Evolutionary conservation across 2,888 invertebrate species (phyloP).

Genomic region (Ormyrus pomaceus): DNA sequence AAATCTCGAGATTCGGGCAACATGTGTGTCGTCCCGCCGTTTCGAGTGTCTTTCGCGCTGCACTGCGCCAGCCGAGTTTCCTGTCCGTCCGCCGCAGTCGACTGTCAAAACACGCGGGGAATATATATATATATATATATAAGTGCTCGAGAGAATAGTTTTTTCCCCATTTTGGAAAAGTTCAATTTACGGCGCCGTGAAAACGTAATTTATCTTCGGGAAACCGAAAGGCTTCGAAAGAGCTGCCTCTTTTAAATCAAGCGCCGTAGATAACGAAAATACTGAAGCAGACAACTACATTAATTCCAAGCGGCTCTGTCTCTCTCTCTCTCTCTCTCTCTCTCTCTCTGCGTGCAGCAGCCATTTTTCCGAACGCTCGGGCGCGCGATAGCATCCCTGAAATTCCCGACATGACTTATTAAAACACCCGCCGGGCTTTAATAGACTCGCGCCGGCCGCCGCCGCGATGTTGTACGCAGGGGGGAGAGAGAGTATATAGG

Average conservation of each 20-base stretch:
- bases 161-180: slow-evolving; percentile 23
- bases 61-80: too few species aligned
- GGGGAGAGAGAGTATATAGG: background rate
- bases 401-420: slow-evolving; percentile 26
- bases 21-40: slow-evolving; percentile 61
- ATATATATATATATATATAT: background rate
- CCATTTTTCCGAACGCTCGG: too few species aligned
- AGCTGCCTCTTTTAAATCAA: too few species aligned
- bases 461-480: background rate
- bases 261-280: too few species aligned
- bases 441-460: slow-evolving; percentile 30
- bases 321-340: too few species aligned
- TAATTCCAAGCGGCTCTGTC: too few species aligned
- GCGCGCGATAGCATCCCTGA: slow-evolving; percentile 11
- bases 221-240: too few species aligned
- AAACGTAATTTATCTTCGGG: background rate
- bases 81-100: background rate
- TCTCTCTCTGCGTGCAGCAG: too few species aligned
- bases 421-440: slow-evolving; percentile 23
- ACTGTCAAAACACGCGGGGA: slow-evolving; percentile 41
- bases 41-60: slow-evolving; percentile 28
- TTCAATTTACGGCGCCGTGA: slow-evolving; percentile 7
- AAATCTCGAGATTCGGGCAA: slow-evolving; percentile 59
- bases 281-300: too few species aligned
- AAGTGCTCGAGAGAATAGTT: background rate